Evolutionary conservation across 64 coral and sea anemone species (phyloP).

Genomic region (Acropora tenuis): DNA sequence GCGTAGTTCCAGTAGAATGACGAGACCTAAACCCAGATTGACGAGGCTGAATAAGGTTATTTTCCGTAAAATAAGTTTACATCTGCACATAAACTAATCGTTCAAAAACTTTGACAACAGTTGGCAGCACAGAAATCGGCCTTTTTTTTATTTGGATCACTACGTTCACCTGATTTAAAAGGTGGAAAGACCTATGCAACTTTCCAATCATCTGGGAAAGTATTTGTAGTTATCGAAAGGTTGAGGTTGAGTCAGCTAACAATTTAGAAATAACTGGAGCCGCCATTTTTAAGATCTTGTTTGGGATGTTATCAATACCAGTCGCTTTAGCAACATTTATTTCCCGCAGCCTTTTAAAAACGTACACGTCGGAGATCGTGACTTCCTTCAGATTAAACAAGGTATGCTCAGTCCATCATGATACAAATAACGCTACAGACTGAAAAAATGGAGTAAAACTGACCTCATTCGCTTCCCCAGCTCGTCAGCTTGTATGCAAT

Average conservation of each 20-base stretch:
- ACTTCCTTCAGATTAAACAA: background rate
- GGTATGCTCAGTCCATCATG: background rate
- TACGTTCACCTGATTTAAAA: background rate
- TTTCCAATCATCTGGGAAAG: slow-evolving; percentile 3
- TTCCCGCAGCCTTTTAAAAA: background rate
- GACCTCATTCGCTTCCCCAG: too few relatives aligned
- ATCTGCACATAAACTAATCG: too few relatives aligned
- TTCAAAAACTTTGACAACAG: background rate
- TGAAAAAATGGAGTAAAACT: too few relatives aligned
- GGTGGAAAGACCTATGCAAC: background rate
- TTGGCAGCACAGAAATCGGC: background rate
- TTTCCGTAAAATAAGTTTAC: background rate
- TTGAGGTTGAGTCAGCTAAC: too few relatives aligned
- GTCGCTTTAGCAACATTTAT: slow-evolving; percentile 10
- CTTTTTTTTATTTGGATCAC: background rate
- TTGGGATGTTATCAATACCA: background rate
- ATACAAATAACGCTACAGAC: too few relatives aligned
- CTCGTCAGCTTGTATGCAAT: too few relatives aligned
- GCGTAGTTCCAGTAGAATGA: background rate
- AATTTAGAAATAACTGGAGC: too few relatives aligned
- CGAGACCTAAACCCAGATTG: background rate
- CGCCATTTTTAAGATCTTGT: slow-evolving; percentile 17
- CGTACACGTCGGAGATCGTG: background rate
- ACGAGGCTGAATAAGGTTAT: background rate
- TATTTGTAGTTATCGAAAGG: background rate